Evolutionary conservation across 2,888 invertebrate species (phyloP).

Genomic region (Eurois occulta): DNA sequence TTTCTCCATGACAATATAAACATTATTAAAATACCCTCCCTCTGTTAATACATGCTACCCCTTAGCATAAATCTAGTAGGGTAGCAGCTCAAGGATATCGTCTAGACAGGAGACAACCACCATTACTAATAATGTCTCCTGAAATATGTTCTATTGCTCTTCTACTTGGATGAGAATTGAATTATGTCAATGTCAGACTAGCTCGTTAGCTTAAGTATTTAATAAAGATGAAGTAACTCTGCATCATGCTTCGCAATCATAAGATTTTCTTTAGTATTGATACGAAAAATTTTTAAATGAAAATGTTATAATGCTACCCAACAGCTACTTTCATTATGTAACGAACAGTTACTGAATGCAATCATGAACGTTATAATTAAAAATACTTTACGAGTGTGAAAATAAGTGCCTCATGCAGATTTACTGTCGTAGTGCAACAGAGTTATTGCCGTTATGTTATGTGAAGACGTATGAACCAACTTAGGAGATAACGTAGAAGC

Average conservation of each 20-base stretch:
- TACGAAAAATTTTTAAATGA: neutral
- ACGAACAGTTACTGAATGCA: neutral
- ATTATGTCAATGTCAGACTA: constrained; percentile 43
- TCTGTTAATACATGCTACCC: constrained; percentile 14
- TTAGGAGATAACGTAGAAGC: neutral
- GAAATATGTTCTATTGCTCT: constrained; percentile 42
- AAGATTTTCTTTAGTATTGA: neutral
- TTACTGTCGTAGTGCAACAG: neutral
- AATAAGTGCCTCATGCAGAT: neutral
- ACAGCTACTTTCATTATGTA: too few species aligned
- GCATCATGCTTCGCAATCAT: neutral
- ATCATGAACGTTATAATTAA: neutral
- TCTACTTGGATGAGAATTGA: constrained; percentile 26
- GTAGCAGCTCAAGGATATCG: constrained; percentile 57
- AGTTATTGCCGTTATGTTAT: neutral
- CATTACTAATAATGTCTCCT: constrained; percentile 57
- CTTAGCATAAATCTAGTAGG: constrained; percentile 26
- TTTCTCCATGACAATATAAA: neutral
- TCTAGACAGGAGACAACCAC: constrained; percentile 67
- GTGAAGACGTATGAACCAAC: neutral
- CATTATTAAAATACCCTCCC: constrained; percentile 14
- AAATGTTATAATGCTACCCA: too few species aligned
- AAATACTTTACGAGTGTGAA: neutral
- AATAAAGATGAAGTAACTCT: neutral
- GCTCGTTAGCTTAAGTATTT: neutral